Conservation (phyloP, 2,888 invertebrate species). For the Kryphioiulus occultus region DNA sequence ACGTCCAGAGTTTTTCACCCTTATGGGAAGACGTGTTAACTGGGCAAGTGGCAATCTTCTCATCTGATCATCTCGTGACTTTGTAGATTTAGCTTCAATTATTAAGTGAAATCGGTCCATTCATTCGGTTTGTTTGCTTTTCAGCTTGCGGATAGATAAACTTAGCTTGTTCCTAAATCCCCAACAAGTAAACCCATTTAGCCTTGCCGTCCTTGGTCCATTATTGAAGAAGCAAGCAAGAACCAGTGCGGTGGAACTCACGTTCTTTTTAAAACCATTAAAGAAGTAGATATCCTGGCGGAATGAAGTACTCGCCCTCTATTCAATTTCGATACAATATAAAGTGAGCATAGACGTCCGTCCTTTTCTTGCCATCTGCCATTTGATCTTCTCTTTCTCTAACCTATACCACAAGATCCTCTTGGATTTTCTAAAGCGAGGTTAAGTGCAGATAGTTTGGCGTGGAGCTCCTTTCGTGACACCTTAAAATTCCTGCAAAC, state of each 20-base stretch:
- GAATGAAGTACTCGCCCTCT: conserved; percentile 1
- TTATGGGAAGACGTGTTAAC: background rate
- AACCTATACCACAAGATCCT: background rate
- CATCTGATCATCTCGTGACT: conserved; percentile 36
- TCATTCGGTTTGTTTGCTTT: conserved; percentile 35
- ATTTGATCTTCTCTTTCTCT: conserved; percentile 33
- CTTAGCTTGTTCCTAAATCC: conserved; percentile 19
- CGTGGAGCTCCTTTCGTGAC: background rate
- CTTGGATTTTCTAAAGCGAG: conserved; percentile 1
- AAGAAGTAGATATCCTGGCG: conserved; percentile 27
- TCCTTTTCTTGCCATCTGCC: conserved; percentile 34
- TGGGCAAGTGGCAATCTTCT: conserved; percentile 32
- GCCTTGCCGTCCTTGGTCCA: background rate
- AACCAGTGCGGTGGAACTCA: background rate
- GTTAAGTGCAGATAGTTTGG: background rate
- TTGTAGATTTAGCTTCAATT: conserved; percentile 38
- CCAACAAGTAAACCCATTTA: conserved; percentile 34
- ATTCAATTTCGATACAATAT: conserved; percentile 40
- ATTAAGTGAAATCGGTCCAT: conserved; percentile 30
- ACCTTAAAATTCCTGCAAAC: background rate
- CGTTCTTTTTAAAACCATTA: conserved; percentile 31
- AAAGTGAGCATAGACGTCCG: conserved; percentile 21
- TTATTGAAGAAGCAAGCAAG: background rate
- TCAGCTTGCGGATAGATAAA: conserved; percentile 34
- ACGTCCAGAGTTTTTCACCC: background rate